Evolutionary conservation across 2,888 invertebrate species (phyloP).

Genomic region (Calephelis perditalis): DNA sequence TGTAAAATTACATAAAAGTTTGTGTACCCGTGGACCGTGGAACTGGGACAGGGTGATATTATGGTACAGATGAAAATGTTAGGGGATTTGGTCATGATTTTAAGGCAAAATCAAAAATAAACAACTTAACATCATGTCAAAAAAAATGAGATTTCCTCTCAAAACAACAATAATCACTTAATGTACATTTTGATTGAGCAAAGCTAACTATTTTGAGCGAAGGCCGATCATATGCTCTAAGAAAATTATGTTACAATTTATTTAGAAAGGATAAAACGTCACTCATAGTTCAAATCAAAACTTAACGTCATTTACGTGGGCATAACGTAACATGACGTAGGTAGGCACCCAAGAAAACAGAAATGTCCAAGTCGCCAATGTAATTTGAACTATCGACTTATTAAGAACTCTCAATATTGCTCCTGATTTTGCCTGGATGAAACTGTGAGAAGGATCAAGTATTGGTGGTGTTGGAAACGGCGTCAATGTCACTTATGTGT

Average conservation of each 20-base stretch:
- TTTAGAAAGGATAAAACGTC: constrained; percentile 36
- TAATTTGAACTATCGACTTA: constrained; percentile 38
- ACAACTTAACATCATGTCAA: too few relatives aligned
- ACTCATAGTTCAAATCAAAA: constrained; percentile 60
- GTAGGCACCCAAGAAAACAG: constrained; percentile 38
- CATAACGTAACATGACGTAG: constrained; percentile 56
- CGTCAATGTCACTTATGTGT: constrained; percentile 78
- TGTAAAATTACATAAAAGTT: too few relatives aligned
- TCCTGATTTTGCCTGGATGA: constrained; percentile 28
- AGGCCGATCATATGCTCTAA: not conserved
- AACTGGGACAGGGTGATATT: too few relatives aligned
- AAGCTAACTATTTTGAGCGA: not conserved
- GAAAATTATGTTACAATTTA: constrained; percentile 13
- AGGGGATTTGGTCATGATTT: too few relatives aligned
- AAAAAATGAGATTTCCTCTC: too few relatives aligned
- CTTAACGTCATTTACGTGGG: constrained; percentile 62
- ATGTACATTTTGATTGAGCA: too few relatives aligned
- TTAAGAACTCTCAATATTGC: constrained; percentile 35
- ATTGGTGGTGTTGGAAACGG: constrained; percentile 54
- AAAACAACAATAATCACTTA: too few relatives aligned
- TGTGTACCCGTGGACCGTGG: too few relatives aligned
- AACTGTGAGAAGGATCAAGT: constrained; percentile 41
- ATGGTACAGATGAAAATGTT: too few relatives aligned
- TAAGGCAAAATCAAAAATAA: too few relatives aligned
- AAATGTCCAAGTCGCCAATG: constrained; percentile 48